phyloP scores from a whole-genome alignment of 2,888 invertebrate species.

The Ptychoptera albimana region DNA sequence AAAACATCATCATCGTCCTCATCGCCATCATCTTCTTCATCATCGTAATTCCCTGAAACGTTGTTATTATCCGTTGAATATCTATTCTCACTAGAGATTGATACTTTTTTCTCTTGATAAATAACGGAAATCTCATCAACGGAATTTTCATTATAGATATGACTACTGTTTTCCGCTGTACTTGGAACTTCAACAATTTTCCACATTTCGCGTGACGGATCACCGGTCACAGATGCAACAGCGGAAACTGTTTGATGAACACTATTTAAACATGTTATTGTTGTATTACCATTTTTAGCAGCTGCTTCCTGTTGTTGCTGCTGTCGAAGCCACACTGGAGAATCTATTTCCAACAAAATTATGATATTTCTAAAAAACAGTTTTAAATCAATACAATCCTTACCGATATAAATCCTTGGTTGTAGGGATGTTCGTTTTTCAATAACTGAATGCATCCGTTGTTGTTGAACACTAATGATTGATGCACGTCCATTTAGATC shows the following conservation, averaged over 20 bases:
- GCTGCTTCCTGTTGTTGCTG: conserved; percentile 21
- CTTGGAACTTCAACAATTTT: conserved; percentile 34
- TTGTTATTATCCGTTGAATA: neutral
- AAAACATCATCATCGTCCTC: conserved; percentile 22
- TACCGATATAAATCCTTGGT: conserved; percentile 37
- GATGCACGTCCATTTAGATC: conserved; percentile 30
- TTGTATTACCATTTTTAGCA: conserved; percentile 16
- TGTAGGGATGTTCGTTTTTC: conserved; percentile 34
- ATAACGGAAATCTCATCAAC: too few relatives aligned
- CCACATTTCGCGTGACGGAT: conserved; percentile 33
- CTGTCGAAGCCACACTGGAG: conserved; percentile 44
- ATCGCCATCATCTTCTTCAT: conserved; percentile 13
- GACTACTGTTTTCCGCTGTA: conserved; percentile 21
- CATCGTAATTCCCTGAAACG: neutral
- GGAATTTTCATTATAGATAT: neutral
- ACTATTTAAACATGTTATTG: conserved; percentile 16
- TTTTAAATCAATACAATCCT: conserved; percentile 7
- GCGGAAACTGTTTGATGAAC: conserved; percentile 29
- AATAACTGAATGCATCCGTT: conserved; percentile 34
- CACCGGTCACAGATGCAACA: conserved; percentile 27
- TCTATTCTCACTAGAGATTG: neutral
- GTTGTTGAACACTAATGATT: conserved; percentile 28
- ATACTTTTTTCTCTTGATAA: too few relatives aligned
- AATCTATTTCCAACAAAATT: conserved; percentile 32
- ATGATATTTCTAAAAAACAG: neutral